These are phyloP conservation scores for Hydrotaea cyrtoneurina DNA, from an alignment of 2,888 invertebrate genomes.

Conservation along the genomic window DNA sequence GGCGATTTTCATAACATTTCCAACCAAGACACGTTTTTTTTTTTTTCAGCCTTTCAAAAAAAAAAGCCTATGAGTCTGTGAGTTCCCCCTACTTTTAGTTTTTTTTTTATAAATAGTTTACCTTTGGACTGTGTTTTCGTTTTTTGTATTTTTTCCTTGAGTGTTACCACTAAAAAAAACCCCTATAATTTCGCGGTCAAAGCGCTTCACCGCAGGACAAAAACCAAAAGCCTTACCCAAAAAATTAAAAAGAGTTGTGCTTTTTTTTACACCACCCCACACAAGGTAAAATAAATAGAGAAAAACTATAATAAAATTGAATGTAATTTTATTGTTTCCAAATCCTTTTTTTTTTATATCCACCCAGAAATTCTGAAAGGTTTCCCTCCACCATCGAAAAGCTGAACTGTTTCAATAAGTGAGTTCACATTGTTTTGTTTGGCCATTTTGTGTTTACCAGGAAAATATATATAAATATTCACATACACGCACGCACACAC, in stretches of 20 bases:
- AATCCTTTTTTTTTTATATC: background rate
- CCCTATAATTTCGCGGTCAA: constrained; percentile 55
- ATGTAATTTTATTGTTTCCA: constrained; percentile 45
- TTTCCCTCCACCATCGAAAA: background rate
- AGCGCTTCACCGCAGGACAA: constrained; percentile 55
- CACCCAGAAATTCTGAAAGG: background rate
- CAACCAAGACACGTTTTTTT: too few species aligned
- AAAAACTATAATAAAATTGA: constrained; percentile 27
- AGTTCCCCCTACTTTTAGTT: too few species aligned
- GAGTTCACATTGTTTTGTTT: background rate
- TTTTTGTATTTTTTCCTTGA: background rate
- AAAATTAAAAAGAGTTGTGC: constrained; percentile 22
- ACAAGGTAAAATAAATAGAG: background rate
- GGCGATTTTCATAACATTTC: too few species aligned
- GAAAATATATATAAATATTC: constrained; percentile 24
- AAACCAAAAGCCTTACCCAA: too few species aligned
- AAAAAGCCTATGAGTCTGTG: too few species aligned
- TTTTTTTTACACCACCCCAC: background rate
- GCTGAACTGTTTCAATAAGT: background rate
- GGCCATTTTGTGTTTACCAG: background rate
- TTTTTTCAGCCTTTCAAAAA: too few species aligned
- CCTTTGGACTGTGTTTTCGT: too few species aligned
- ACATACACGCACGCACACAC: background rate
- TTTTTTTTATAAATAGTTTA: too few species aligned
- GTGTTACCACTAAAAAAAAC: constrained; percentile 1